Evolutionary conservation across 2,113 vertebrate genomes (phyloP).

Genomic region (Struthidea cinerea): DNA sequence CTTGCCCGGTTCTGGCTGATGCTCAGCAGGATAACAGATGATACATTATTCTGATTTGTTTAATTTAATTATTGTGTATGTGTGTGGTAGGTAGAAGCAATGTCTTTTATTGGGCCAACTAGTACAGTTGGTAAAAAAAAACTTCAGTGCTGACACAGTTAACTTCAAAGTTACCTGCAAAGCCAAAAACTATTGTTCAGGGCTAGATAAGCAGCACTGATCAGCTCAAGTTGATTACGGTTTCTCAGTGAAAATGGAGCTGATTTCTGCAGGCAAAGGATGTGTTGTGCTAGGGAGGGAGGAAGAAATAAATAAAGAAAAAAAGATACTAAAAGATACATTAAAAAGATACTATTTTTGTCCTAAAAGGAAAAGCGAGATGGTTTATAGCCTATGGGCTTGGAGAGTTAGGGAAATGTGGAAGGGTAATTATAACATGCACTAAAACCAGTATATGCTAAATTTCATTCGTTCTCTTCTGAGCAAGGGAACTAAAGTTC

Average conservation of each 20-base stretch:
- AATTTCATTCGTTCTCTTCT: background rate
- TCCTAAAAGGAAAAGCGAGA: background rate
- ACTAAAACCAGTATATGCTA: background rate
- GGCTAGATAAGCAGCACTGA: background rate
- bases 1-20: background rate
- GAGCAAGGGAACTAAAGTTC: background rate
- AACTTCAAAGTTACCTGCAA: background rate
- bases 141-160: background rate
- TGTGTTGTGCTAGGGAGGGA: background rate
- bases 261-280: background rate
- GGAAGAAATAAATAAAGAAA: background rate
- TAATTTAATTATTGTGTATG: background rate
- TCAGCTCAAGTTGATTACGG: background rate
- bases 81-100: background rate
- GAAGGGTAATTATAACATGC: background rate
- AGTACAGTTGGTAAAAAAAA: background rate
- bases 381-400: background rate
- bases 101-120: background rate
- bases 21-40: background rate
- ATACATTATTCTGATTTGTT: background rate
- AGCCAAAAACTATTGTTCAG: background rate
- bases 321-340: background rate
- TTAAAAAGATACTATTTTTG: background rate
- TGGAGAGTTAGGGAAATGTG: background rate
- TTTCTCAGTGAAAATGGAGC: background rate